Evolutionary conservation across 2,113 vertebrate genomes (phyloP).

Genomic region (Tylochromis polylepis): DNA sequence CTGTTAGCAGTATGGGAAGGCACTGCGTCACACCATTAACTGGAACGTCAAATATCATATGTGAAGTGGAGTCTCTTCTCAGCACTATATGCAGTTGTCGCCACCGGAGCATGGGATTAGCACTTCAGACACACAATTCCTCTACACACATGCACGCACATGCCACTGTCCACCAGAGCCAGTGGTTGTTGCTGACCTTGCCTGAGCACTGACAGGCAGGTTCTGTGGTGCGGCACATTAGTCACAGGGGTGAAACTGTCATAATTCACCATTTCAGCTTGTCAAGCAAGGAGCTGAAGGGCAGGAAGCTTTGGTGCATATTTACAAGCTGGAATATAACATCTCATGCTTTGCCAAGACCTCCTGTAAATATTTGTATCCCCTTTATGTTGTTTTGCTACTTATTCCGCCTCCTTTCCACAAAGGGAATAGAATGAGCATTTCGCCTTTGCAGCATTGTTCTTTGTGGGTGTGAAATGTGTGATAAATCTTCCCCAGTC

Average conservation of each 20-base stretch:
- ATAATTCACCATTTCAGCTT: neutral
- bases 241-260: neutral
- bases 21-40: slow-evolving; percentile 41
- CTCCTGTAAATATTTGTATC: neutral
- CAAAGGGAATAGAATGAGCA: neutral
- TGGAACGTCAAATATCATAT: slow-evolving; percentile 43
- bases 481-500: slow-evolving; percentile 25
- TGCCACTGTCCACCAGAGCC: neutral
- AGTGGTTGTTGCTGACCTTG: slow-evolving; percentile 17
- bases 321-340: neutral
- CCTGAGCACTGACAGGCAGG: neutral
- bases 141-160: neutral
- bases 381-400: neutral
- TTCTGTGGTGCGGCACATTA: neutral
- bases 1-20: neutral
- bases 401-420: neutral
- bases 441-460: slow-evolving; percentile 13
- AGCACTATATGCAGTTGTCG: slow-evolving; percentile 9
- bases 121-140: slow-evolving; percentile 3
- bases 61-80: neutral
- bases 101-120: slow-evolving; percentile 37
- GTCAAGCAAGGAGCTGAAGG: neutral
- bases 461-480: slow-evolving; percentile 17
- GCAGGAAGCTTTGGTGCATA: neutral
- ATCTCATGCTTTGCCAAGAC: neutral